A percentile compares a stretch with the other conserved stretches of the same genome.
These are phyloP conservation scores for Mobula birostris DNA, from an alignment of 2,113 vertebrate genomes.

Conservation along the genomic window DNA sequence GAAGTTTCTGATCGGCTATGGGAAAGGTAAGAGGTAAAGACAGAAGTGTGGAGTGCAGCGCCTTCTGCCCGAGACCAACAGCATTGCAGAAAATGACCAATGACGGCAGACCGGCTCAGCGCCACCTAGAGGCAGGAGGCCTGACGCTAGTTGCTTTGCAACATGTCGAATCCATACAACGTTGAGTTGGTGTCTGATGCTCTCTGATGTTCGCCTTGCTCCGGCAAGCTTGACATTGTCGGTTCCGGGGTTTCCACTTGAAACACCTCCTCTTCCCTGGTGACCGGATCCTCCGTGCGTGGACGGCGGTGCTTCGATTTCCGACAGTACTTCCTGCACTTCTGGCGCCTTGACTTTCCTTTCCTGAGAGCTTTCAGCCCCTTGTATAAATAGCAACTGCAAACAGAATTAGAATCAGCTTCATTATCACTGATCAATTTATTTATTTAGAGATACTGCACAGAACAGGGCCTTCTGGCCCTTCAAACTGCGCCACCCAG, in stretches of 20 bases:
- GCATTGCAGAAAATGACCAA: background rate
- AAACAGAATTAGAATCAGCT: background rate
- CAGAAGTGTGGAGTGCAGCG: background rate
- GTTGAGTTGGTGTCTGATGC: background rate
- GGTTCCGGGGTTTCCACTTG: background rate
- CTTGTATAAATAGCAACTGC: constrained; percentile 1
- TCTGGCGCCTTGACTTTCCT: background rate
- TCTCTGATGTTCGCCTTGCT: background rate
- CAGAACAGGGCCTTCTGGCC: too few relatives aligned
- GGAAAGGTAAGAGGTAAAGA: background rate
- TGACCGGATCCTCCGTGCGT: background rate
- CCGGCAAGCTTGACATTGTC: background rate
- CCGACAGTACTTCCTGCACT: too few relatives aligned
- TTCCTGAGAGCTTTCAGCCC: background rate
- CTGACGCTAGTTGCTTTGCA: background rate
- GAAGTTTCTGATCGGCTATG: background rate
- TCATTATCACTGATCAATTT: too few relatives aligned
- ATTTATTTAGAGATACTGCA: too few relatives aligned
- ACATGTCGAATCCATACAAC: background rate
- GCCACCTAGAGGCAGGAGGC: too few relatives aligned
- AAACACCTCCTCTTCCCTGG: background rate
- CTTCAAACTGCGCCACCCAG: too few relatives aligned
- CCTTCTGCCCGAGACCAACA: background rate
- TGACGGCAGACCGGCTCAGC: background rate
- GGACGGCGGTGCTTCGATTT: too few relatives aligned